Percentiles rank a stretch among this genome's conserved stretches.
Conservation (phyloP, 1,140 invertebrate genomes). For the Trichonephila inaurata region DNA sequence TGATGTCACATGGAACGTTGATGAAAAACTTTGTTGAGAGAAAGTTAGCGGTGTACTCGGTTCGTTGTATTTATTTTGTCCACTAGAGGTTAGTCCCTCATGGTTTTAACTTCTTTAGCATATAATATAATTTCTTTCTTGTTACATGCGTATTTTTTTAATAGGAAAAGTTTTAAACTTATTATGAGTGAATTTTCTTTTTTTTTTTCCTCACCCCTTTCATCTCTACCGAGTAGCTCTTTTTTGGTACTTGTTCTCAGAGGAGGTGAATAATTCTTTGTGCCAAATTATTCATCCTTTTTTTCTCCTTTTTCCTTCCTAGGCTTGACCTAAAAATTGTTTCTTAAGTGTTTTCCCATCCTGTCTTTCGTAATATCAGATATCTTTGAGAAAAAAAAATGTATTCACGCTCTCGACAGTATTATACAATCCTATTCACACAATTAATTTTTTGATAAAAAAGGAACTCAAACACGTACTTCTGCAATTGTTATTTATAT, state of each 20-base stretch:
- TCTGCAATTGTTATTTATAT: too few species aligned
- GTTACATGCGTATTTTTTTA: not conserved
- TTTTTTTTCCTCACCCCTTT: not conserved
- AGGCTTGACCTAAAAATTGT: not conserved
- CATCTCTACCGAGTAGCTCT: not conserved
- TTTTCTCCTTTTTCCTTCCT: not conserved
- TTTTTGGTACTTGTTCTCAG: not conserved
- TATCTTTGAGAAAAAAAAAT: not conserved
- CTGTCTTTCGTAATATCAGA: not conserved
- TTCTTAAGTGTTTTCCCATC: constrained; percentile 2
- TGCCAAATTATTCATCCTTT: not conserved
- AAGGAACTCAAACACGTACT: too few species aligned
- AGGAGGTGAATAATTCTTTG: constrained; percentile 24
- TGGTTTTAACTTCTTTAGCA: constrained; percentile 14
- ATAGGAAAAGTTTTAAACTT: constrained; percentile 33
- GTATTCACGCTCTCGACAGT: too few species aligned
- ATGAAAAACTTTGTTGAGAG: constrained; percentile 37
- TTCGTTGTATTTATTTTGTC: constrained; percentile 14
- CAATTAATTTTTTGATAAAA: too few species aligned
- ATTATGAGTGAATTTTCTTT: not conserved
- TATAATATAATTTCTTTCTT: constrained; percentile 32
- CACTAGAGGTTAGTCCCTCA: not conserved
- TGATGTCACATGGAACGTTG: constrained; percentile 5
- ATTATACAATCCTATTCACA: too few species aligned
- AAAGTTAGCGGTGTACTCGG: not conserved